These are phyloP conservation scores for Scelioninae gen. 1 DNA, from an alignment of 2,888 invertebrate genomes.

Conservation along the genomic window DNA sequence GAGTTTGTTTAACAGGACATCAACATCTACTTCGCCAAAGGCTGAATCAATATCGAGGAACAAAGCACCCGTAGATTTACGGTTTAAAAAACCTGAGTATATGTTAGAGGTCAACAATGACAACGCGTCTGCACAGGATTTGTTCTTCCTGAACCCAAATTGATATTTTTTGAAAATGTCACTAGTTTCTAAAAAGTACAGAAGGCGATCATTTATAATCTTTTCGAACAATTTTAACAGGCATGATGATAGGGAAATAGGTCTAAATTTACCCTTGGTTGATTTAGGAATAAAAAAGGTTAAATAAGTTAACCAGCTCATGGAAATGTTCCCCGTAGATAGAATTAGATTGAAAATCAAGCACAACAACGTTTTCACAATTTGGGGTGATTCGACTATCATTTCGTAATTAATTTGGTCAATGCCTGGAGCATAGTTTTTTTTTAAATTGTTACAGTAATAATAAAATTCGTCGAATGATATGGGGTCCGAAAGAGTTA, in stretches of 20 bases:
- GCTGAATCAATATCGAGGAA: constrained; percentile 5
- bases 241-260: constrained; percentile 14
- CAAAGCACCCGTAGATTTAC: neutral
- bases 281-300: constrained; percentile 16
- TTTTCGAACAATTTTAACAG: constrained; percentile 10
- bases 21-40: constrained; percentile 19
- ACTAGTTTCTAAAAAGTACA: neutral
- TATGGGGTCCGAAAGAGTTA: neutral
- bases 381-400: neutral
- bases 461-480: neutral
- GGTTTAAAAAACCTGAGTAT: neutral
- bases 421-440: constrained; percentile 27
- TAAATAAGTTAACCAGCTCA: neutral
- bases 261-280: constrained; percentile 8
- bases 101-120: neutral
- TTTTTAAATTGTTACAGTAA: neutral
- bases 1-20: neutral
- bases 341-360: neutral
- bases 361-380: neutral
- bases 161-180: neutral
- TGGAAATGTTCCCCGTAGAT: neutral
- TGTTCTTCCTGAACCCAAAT: too few species aligned
- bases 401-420: constrained; percentile 14
- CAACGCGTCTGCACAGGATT: neutral
- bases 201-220: neutral